Evolutionary conservation across 2,797 vertebrate genomes (phyloP).

Genomic region (Chelon labrosus): DNA sequence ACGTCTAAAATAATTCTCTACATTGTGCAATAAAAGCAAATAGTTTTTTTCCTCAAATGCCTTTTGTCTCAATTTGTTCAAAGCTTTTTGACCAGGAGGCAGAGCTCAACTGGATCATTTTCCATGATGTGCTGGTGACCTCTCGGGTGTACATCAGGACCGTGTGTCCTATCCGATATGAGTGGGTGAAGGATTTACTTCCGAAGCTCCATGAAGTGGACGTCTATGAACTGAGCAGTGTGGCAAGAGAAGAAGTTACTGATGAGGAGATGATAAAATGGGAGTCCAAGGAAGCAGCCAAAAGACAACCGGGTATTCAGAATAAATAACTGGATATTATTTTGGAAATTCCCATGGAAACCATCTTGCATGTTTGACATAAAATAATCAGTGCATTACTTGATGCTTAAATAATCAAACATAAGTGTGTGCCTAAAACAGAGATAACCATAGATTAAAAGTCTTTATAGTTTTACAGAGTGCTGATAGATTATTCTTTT

Average conservation of each 20-base stretch:
- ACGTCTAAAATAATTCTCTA: neutral
- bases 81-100: slow-evolving; percentile 93
- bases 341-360: neutral
- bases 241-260: slow-evolving; percentile 94
- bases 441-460: too few relatives aligned
- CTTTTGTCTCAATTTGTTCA: neutral
- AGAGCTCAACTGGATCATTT: slow-evolving; percentile 95
- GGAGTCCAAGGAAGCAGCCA: slow-evolving; percentile 88
- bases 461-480: neutral
- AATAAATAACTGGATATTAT: neutral
- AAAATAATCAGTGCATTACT: too few relatives aligned
- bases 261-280: slow-evolving; percentile 91
- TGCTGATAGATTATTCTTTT: slow-evolving; percentile 6
- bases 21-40: neutral
- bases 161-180: slow-evolving; percentile 94
- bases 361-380: too few relatives aligned
- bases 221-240: slow-evolving; percentile 93
- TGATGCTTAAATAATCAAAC: too few relatives aligned
- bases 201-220: slow-evolving; percentile 95
- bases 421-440: too few relatives aligned
- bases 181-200: slow-evolving; percentile 95
- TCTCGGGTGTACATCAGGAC: slow-evolving; percentile 94
- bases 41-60: neutral
- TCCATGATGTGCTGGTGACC: slow-evolving; percentile 95
- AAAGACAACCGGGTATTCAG: slow-evolving; percentile 85